A percentile compares a stretch with the other conserved stretches of the same genome.
phyloP scores from a whole-genome alignment of 2,797 vertebrate species.

The Rhabdophis nuchalis region DNA sequence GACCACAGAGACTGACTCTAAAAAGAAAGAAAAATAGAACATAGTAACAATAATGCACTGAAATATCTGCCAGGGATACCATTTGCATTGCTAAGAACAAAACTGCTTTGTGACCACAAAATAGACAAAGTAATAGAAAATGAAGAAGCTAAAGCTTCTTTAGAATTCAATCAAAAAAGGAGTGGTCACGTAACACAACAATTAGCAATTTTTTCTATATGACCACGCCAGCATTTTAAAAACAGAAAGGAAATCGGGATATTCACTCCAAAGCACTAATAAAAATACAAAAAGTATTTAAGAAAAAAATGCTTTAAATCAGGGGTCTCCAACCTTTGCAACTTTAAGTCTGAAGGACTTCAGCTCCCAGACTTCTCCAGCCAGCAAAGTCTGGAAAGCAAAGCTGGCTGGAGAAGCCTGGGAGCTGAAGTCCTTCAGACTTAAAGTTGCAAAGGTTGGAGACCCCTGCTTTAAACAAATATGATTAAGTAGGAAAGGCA shows the following conservation, averaged over 20 bases:
- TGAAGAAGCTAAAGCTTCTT: neutral
- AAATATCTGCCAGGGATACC: neutral
- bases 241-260: neutral
- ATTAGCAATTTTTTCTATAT: neutral
- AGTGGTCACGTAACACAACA: neutral
- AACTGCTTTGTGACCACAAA: neutral
- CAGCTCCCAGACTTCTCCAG: too few relatives aligned
- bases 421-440: too few relatives aligned
- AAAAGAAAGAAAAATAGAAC: neutral
- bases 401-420: too few relatives aligned
- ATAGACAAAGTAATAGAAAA: neutral
- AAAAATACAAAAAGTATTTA: constrained; percentile 25
- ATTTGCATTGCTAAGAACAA: neutral
- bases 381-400: too few relatives aligned
- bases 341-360: too few relatives aligned
- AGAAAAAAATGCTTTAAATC: neutral
- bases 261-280: constrained; percentile 30
- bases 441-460: too few relatives aligned
- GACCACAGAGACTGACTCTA: neutral
- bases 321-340: too few relatives aligned
- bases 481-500: constrained; percentile 52
- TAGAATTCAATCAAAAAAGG: neutral
- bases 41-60: neutral
- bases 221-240: constrained; percentile 13
- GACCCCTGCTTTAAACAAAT: neutral